Percentiles rank a stretch among this genome's conserved stretches.
Conservation (phyloP, 2,888 invertebrate genomes). For the Drosophila pseudotakahashii region DNA sequence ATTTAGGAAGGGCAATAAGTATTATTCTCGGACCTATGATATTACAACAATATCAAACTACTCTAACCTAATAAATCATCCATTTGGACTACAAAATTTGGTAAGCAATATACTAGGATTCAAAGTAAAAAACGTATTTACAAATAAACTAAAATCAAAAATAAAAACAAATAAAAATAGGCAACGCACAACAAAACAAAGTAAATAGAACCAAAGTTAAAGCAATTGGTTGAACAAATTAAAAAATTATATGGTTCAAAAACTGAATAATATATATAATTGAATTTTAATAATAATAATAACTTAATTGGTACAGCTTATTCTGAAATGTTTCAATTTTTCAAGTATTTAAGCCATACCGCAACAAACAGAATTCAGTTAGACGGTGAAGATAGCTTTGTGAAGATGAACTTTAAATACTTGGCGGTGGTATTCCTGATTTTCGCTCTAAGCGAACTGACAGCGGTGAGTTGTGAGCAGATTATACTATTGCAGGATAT, state of each 20-base stretch:
- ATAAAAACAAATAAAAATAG: background rate
- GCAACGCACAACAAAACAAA: background rate
- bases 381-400: slow-evolving; percentile 2
- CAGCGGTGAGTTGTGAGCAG: slow-evolving; percentile 28
- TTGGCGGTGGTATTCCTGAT: slow-evolving; percentile 17
- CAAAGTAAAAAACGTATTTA: too few relatives aligned
- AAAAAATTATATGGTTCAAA: slow-evolving; percentile 9
- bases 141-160: background rate
- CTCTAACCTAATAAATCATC: too few relatives aligned
- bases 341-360: slow-evolving; percentile 48
- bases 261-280: slow-evolving; percentile 49
- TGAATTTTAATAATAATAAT: slow-evolving; percentile 40
- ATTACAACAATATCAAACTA: too few relatives aligned
- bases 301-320: slow-evolving; percentile 46
- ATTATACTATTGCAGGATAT: background rate
- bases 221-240: slow-evolving; percentile 14
- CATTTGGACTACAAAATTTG: too few relatives aligned
- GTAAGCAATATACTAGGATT: too few relatives aligned
- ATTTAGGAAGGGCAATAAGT: too few relatives aligned
- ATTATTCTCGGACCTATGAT: too few relatives aligned
- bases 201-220: slow-evolving; percentile 2
- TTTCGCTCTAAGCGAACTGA: slow-evolving; percentile 30
- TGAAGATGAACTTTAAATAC: slow-evolving; percentile 45
- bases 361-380: slow-evolving; percentile 2
- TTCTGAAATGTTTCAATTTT: background rate